Evolutionary conservation across 2,888 invertebrate species (phyloP).

Genomic region (Lepeophtheirus nordmannii): DNA sequence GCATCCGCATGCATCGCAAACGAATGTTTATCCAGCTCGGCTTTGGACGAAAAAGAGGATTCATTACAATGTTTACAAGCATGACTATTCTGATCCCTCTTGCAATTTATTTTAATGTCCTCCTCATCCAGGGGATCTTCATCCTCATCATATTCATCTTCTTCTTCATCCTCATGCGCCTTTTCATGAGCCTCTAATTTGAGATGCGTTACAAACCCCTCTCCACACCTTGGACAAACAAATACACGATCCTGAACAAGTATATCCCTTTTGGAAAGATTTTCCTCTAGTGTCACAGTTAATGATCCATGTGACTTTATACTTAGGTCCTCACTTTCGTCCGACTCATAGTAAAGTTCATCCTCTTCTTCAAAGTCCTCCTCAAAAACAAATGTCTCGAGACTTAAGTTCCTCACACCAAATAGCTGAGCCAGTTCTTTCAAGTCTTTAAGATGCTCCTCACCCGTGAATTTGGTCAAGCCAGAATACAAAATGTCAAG

Average conservation of each 20-base stretch:
- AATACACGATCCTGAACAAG: not conserved
- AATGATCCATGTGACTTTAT: not conserved
- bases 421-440: not conserved
- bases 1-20: not conserved
- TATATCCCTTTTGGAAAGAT: slow-evolving; percentile 9
- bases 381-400: not conserved
- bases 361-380: not conserved
- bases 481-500: not conserved
- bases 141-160: not conserved
- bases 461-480: not conserved
- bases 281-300: slow-evolving; percentile 9
- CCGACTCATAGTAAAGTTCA: slow-evolving; percentile 1
- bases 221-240: slow-evolving; percentile 1
- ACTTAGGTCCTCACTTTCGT: not conserved
- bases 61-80: not conserved
- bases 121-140: not conserved
- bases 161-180: not conserved
- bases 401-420: not conserved
- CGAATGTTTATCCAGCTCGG: not conserved
- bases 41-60: not conserved
- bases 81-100: no score
- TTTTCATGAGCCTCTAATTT: not conserved
- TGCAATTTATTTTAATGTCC: not conserved
- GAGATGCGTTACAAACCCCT: not conserved
- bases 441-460: not conserved